Base-by-base conservation (phyloP, 2,888 invertebrate genomes). In the Stegana nigrithorax region DNA sequence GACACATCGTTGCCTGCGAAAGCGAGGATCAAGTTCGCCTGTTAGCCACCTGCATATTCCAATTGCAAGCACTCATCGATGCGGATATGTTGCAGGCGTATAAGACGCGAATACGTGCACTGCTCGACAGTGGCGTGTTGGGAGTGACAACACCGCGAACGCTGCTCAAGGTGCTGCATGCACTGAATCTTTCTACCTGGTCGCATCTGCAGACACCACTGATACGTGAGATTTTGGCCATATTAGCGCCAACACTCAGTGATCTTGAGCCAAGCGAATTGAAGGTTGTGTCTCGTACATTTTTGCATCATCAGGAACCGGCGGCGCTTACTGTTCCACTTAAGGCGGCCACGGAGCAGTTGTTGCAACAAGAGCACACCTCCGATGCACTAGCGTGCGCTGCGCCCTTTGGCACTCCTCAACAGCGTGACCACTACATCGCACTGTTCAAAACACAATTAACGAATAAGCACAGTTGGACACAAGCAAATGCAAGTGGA, bases 221-320 rank as follows among this genome's bases (percentile, higher is more conserved):
- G 1, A 85, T 85, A 56, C 80, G 86, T 3, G 71, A 84, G 8
- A 73, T 87, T 4, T 72, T 88, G 58, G 51, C 84, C 7, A 65
- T 88, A 8, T 1, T 83, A 65, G 78, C 84, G 65, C 78, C 82
- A 10, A 78, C 82, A 36, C 68, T 88, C 5, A 62, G 79, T 14
- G 64, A 81, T 2, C 68, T 89, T n/a, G 83, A 81, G 51, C 63
- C 83, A 1, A 76, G 71, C 10, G 87, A 88, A 56, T 67, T 88
- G 1, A 70, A 86, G 85, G 72, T 67, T 81, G 55, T 79, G 2
- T 83, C 80, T 59, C 75, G 87, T 78, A 78, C 87, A 29, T 86
- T 87, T 70, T 83, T 87, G 74, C 87, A 82, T 62, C 87, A 88
- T 64, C 76, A 86, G 63, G 88, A 89, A 73, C 89, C 89, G 2